A percentile compares a stretch with the other conserved stretches of the same genome.
These are phyloP conservation scores for Crocidura indochinensis DNA, from an alignment of 2,797 vertebrate genomes.

Conservation along the genomic window DNA sequence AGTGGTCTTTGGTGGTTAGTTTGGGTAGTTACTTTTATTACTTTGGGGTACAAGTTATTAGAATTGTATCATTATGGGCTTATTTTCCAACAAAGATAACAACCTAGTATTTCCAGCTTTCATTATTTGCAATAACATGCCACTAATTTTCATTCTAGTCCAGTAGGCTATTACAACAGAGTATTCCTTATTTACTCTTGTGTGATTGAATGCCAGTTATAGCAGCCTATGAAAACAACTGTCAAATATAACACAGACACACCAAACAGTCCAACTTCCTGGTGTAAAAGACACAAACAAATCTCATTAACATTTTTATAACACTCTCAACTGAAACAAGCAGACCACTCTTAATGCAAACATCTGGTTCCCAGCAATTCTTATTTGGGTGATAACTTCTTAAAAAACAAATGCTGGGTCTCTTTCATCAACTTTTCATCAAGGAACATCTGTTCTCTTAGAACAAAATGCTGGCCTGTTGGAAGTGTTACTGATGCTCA, in stretches of 20 bases:
- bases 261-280: conserved; percentile 61
- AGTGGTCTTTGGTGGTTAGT: no score
- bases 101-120: not conserved
- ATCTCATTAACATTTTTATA: conserved; percentile 85
- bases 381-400: conserved; percentile 79
- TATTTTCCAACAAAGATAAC: not conserved
- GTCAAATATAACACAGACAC: conserved; percentile 60
- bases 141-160: not conserved
- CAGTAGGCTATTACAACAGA: not conserved
- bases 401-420: conserved; percentile 71
- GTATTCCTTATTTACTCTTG: conserved; percentile 73
- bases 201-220: conserved; percentile 57
- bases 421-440: conserved; percentile 73
- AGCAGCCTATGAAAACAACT: conserved; percentile 69
- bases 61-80: not conserved
- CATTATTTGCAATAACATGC: not conserved
- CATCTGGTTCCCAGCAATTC: conserved; percentile 84
- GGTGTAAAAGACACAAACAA: conserved; percentile 61
- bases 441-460: conserved; percentile 81
- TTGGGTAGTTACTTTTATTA: not conserved
- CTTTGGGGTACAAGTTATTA: not conserved
- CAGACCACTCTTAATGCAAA: conserved; percentile 76
- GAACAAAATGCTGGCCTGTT: conserved; percentile 38
- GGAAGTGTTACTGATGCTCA: conserved; percentile 65
- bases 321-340: conserved; percentile 80